These are phyloP conservation scores for Rhimphoctona megacephalus DNA, from an alignment of 2,888 invertebrate genomes.

Conservation along the genomic window DNA sequence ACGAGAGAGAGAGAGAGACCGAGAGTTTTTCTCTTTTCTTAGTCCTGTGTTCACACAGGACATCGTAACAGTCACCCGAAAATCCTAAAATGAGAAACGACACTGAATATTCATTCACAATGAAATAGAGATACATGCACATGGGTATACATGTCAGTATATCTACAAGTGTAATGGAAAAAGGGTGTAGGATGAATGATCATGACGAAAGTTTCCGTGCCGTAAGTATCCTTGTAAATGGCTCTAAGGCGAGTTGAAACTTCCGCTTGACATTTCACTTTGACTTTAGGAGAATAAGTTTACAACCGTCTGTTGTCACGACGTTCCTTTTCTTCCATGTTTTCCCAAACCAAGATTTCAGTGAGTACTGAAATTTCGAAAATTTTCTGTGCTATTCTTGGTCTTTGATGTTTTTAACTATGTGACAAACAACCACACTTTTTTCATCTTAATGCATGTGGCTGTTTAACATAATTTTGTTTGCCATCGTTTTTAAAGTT, in stretches of 20 bases:
- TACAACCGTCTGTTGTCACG: neutral
- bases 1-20: neutral
- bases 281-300: constrained; percentile 20
- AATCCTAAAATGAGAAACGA: constrained; percentile 70
- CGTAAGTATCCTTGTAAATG: constrained; percentile 39
- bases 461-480: neutral
- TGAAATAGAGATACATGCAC: constrained; percentile 29
- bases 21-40: constrained; percentile 4
- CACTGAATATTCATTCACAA: constrained; percentile 67
- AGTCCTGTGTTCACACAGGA: constrained; percentile 10
- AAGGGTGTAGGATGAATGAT: constrained; percentile 33
- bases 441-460: neutral
- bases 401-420: neutral
- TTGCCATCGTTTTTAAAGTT: neutral
- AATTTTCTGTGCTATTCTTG: neutral
- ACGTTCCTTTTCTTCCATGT: neutral
- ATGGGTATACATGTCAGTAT: neutral
- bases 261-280: constrained; percentile 20
- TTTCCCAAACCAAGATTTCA: constrained; percentile 4
- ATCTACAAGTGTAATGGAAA: constrained; percentile 3
- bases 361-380: neutral
- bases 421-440: neutral
- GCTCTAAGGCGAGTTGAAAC: constrained; percentile 3
- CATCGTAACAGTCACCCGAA: constrained; percentile 46
- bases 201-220: constrained; percentile 39